Conservation (phyloP, 2,888 invertebrate genomes). For the Agelastica alni region DNA sequence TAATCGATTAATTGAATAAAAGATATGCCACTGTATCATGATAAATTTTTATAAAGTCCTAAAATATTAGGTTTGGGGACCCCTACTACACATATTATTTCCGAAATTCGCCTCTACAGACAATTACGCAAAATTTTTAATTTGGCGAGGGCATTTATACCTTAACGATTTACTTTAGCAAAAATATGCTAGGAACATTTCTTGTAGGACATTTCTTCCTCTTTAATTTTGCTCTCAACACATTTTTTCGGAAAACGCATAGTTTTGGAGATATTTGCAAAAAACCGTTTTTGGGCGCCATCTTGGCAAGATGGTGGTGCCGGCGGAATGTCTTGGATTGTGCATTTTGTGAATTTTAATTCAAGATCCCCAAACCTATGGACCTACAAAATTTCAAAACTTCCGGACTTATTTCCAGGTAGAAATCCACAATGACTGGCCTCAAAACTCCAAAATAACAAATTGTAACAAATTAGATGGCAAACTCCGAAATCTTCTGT, state of each 20-base stretch:
- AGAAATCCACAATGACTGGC: neutral
- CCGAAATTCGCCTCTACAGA: conserved; percentile 3
- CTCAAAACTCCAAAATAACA: too few species aligned
- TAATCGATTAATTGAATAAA: neutral
- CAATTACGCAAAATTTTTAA: too few species aligned
- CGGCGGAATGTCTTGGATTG: too few species aligned
- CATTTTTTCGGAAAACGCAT: conserved; percentile 16
- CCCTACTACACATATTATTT: neutral
- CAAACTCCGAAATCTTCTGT: too few species aligned
- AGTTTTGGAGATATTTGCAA: conserved; percentile 2
- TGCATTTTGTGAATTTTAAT: neutral
- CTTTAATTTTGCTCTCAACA: too few species aligned
- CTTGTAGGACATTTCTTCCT: too few species aligned
- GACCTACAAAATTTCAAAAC: neutral
- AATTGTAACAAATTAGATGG: too few species aligned
- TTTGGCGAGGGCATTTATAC: conserved; percentile 5
- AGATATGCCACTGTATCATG: neutral
- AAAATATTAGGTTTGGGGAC: neutral
- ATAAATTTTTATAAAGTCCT: too few species aligned
- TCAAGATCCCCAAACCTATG: neutral
- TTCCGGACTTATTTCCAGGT: too few species aligned
- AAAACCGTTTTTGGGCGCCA: neutral
- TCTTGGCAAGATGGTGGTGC: neutral
- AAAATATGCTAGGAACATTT: conserved; percentile 8
- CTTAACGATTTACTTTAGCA: conserved; percentile 15